Evolutionary conservation across 1,140 invertebrate genomes (phyloP).

Genomic region (Drosophila erecta): DNA sequence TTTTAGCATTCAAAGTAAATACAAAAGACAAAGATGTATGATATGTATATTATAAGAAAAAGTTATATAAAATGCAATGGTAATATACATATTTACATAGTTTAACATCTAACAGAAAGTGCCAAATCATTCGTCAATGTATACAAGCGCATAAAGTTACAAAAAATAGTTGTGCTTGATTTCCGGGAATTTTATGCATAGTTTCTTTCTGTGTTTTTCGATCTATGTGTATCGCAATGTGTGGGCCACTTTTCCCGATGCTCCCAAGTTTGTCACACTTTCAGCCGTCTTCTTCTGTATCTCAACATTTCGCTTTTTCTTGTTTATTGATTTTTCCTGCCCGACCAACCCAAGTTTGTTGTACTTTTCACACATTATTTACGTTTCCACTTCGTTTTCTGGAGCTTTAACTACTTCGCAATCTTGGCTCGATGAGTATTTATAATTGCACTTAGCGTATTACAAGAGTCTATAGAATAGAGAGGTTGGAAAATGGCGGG

Average conservation of each 20-base stretch:
- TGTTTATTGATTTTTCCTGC: slow-evolving; percentile 70
- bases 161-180: not conserved
- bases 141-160: not conserved
- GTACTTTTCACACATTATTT: slow-evolving; percentile 44
- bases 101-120: too few species aligned
- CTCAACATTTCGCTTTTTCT: slow-evolving; percentile 47
- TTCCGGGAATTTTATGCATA: not conserved
- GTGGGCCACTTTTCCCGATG: slow-evolving; percentile 40
- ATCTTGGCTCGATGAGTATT: slow-evolving; percentile 63
- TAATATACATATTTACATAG: too few species aligned
- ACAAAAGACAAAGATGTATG: not conserved
- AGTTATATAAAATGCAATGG: too few species aligned
- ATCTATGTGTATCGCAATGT: slow-evolving; percentile 34
- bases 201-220: slow-evolving; percentile 22
- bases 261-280: slow-evolving; percentile 62
- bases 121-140: too few species aligned
- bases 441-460: slow-evolving; percentile 75
- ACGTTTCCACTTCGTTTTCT: slow-evolving; percentile 42
- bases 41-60: too few species aligned
- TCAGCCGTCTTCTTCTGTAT: slow-evolving; percentile 29
- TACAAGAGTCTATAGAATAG: slow-evolving; percentile 11
- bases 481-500: not conserved
- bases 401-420: slow-evolving; percentile 42
- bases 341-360: slow-evolving; percentile 16
- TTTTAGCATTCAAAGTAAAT: not conserved